Percentiles rank a stretch among this genome's conserved stretches.
phyloP scores from a whole-genome alignment of 2,797 vertebrate species.

The Betta splendens region DNA sequence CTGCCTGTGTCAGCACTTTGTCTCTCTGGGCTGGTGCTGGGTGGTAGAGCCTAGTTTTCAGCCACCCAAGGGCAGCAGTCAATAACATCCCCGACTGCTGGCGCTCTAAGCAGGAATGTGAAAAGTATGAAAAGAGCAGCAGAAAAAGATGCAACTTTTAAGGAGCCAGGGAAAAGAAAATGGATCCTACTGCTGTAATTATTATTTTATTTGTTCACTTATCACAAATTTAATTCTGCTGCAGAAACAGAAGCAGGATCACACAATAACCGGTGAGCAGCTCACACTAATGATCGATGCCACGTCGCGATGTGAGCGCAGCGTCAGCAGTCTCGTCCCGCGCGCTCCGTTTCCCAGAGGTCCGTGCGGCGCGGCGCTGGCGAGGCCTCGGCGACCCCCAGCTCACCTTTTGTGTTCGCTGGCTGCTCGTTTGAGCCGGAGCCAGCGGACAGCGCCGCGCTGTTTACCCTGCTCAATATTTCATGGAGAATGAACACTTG shows the following conservation, averaged over 20 bases:
- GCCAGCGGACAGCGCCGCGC: conserved; percentile 65
- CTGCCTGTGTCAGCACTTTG: conserved; percentile 78
- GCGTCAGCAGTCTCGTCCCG: conserved; percentile 38
- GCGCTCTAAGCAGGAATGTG: conserved; percentile 44
- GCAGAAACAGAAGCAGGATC: conserved; percentile 8
- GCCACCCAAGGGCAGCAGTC: conserved; percentile 77
- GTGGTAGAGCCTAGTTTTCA: conserved; percentile 73
- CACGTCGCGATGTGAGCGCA: conserved; percentile 23
- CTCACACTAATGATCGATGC: conserved; percentile 21
- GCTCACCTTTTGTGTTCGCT: conserved; percentile 72
- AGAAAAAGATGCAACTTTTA: conserved; percentile 35
- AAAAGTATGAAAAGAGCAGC: conserved; percentile 23
- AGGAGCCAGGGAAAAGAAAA: conserved; percentile 18
- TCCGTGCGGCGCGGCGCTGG: conserved; percentile 46
- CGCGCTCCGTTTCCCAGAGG: conserved; percentile 57
- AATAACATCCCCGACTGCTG: conserved; percentile 63
- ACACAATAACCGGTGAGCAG: conserved; percentile 24
- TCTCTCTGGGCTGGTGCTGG: conserved; percentile 69
- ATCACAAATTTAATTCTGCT: background rate
- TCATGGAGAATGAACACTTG: conserved; percentile 82
- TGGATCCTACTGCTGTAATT: background rate
- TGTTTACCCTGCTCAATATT: conserved; percentile 84
- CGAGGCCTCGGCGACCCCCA: conserved; percentile 63
- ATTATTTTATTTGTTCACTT: background rate
- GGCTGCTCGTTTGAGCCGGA: conserved; percentile 66